Evolutionary conservation across 2,113 vertebrate genomes (phyloP).

Genomic region (Zosterops lateralis): DNA sequence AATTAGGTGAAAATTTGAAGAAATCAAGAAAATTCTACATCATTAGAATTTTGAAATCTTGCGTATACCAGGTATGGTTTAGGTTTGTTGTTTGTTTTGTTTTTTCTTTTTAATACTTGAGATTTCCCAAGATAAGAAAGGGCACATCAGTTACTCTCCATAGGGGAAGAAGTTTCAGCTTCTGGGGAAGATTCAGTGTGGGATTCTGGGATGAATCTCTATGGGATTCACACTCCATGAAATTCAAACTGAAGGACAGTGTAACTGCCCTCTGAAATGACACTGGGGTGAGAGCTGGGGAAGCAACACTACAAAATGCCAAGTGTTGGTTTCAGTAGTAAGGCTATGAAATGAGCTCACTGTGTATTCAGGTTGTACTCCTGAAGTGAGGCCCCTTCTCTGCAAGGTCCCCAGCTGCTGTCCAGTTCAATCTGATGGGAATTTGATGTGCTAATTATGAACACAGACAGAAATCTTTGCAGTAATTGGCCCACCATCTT

Average conservation of each 20-base stretch:
- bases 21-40: background rate
- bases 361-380: background rate
- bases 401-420: background rate
- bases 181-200: background rate
- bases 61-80: background rate
- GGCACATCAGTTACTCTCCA: background rate
- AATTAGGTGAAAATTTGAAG: background rate
- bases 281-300: background rate
- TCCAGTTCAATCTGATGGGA: background rate
- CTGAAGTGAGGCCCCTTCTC: background rate
- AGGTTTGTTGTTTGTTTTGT: background rate
- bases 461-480: background rate
- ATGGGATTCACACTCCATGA: background rate
- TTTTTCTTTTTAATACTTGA: background rate
- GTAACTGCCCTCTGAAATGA: background rate
- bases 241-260: background rate
- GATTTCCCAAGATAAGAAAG: conserved; percentile 43
- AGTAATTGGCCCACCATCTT: conserved; percentile 2
- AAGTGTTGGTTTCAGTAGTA: conserved; percentile 66
- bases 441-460: background rate
- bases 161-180: background rate
- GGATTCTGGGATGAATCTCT: background rate
- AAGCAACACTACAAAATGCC: background rate
- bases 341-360: background rate
- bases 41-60: background rate